A percentile compares a stretch with the other conserved stretches of the same genome.
phyloP scores from a whole-genome alignment of 2,888 invertebrate genomes.

The Sialis fuliginosa region DNA sequence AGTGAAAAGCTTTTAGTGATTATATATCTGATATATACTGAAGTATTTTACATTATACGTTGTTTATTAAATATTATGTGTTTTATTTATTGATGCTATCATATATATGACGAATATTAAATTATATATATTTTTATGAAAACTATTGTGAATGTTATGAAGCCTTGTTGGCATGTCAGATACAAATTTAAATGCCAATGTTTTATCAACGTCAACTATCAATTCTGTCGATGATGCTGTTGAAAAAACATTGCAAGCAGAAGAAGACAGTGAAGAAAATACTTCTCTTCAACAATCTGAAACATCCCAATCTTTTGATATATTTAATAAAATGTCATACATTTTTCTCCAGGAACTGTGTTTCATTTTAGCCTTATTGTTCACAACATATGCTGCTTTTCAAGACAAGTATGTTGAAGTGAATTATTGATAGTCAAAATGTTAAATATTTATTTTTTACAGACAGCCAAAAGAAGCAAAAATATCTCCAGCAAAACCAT shows the following conservation, averaged over 20 bases:
- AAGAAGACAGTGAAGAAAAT: conserved; percentile 6
- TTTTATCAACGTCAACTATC: background rate
- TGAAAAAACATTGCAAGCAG: background rate
- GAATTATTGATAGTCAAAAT: background rate
- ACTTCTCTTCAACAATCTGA: conserved; percentile 3
- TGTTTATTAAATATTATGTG: too few species aligned
- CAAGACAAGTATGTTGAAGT: conserved; percentile 44
- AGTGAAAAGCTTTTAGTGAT: too few species aligned
- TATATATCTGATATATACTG: too few species aligned
- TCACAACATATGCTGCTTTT: conserved; percentile 51
- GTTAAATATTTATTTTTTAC: conserved; percentile 13
- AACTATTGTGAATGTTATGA: conserved; percentile 4
- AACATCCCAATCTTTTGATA: conserved; percentile 3
- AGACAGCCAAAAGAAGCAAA: conserved; percentile 39
- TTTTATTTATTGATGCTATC: too few species aligned
- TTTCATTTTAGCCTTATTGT: conserved; percentile 41
- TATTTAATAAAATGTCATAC: conserved; percentile 29
- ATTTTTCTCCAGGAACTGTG: conserved; percentile 45
- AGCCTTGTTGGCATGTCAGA: conserved; percentile 12
- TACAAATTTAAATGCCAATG: conserved; percentile 7
- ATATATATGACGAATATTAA: too few species aligned
- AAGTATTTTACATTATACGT: too few species aligned
- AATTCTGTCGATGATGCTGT: background rate
- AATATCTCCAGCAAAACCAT: conserved; percentile 43
- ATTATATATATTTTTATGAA: background rate